Evolutionary conservation across 2,888 invertebrate genomes (phyloP).

Genomic region (Drosophila sordidapex): DNA sequence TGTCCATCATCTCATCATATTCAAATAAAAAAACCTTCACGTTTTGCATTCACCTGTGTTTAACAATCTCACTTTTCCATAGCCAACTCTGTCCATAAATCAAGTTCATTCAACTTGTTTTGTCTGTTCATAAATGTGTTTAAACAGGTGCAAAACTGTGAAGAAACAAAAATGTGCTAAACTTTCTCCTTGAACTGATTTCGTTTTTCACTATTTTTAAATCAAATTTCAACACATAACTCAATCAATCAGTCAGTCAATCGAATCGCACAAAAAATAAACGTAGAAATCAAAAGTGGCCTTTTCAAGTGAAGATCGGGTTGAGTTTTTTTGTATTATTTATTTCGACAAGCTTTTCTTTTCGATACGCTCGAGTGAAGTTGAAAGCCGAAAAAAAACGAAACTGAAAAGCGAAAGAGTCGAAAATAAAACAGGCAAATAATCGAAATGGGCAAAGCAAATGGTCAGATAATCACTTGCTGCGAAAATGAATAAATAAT

Average conservation of each 20-base stretch:
- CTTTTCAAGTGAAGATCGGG: constrained; percentile 24
- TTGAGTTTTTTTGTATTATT: constrained; percentile 6
- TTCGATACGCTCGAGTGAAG: constrained; percentile 48
- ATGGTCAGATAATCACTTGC: constrained; percentile 42
- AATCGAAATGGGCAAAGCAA: constrained; percentile 40
- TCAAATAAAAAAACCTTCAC: constrained; percentile 19
- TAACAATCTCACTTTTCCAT: constrained; percentile 17
- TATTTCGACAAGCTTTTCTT: constrained; percentile 43
- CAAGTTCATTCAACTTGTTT: constrained; percentile 42
- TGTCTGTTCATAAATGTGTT: constrained; percentile 14
- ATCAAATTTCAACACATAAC: constrained; percentile 16
- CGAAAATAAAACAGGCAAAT: constrained; percentile 8
- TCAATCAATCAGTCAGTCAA: constrained; percentile 37
- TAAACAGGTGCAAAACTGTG: constrained; percentile 43
- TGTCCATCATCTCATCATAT: constrained; percentile 11
- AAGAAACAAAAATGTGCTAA: constrained; percentile 49
- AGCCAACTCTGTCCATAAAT: constrained; percentile 25
- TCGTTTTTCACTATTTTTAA: constrained; percentile 42
- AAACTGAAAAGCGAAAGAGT: constrained; percentile 40
- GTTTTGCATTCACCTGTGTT: constrained; percentile 1
- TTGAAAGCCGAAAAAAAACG: constrained; percentile 42
- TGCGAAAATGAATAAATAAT: constrained; percentile 52
- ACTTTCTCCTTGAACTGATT: constrained; percentile 64
- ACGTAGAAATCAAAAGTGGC: constrained; percentile 54
- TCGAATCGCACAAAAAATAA: constrained; percentile 37